These are phyloP conservation scores for Notothenia coriiceps DNA, from an alignment of 2,113 vertebrate species.

Conservation along the genomic window DNA sequence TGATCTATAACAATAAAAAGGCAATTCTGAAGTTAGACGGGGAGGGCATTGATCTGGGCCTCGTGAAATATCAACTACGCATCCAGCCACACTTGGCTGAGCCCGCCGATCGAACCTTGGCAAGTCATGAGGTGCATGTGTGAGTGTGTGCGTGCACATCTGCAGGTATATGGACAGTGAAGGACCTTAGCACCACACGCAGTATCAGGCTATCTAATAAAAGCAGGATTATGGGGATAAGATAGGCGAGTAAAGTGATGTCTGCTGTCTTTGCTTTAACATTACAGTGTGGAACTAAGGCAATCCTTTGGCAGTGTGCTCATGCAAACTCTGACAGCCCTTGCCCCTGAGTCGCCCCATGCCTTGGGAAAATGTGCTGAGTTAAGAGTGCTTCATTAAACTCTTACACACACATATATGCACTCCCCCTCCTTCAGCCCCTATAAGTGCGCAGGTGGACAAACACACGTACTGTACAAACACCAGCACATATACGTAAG, in stretches of 20 bases:
- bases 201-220: constrained; percentile 59
- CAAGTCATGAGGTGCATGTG: constrained; percentile 4
- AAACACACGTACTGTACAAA: constrained; percentile 31
- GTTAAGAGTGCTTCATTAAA: constrained; percentile 75
- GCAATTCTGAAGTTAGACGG: constrained; percentile 58
- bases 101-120: constrained; percentile 49
- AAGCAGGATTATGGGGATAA: constrained; percentile 61
- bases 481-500: constrained; percentile 19
- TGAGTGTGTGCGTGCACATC: constrained; percentile 9
- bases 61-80: constrained; percentile 66
- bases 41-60: constrained; percentile 55
- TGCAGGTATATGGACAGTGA: constrained; percentile 2
- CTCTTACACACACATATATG: constrained; percentile 32
- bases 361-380: constrained; percentile 59
- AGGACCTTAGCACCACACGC: constrained; percentile 10
- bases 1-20: constrained; percentile 70
- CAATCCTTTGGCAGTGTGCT: constrained; percentile 56
- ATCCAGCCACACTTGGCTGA: constrained; percentile 55
- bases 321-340: constrained; percentile 56
- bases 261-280: constrained; percentile 56
- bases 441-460: constrained; percentile 53
- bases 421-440: not conserved
- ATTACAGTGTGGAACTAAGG: constrained; percentile 55
- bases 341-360: constrained; percentile 45
- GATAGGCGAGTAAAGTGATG: constrained; percentile 44